phyloP scores from a whole-genome alignment of 2,888 invertebrate species.

The Drosophila helvetica region DNA sequence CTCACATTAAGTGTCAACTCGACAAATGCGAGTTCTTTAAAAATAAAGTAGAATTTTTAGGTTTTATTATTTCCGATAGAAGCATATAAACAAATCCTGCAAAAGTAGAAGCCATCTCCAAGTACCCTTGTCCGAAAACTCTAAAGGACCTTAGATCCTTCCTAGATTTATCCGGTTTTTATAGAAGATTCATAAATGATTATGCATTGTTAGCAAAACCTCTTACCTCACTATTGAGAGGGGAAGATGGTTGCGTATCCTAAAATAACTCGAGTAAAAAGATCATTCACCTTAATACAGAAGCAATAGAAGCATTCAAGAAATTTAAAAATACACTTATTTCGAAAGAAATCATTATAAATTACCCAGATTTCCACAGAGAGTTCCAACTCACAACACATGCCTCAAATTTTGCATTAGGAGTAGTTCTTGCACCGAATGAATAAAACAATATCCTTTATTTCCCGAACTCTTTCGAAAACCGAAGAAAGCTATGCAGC shows the following conservation, averaged over 20 bases:
- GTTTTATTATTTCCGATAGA: background rate
- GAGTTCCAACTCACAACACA: slow-evolving; percentile 25
- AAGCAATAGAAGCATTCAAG: slow-evolving; percentile 4
- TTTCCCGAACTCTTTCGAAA: too few relatives aligned
- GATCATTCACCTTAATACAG: background rate
- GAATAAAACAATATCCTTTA: background rate
- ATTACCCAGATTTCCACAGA: slow-evolving; percentile 10
- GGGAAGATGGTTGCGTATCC: background rate
- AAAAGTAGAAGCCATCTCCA: background rate
- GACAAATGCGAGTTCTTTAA: slow-evolving; percentile 2
- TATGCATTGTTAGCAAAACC: background rate
- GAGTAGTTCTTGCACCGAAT: slow-evolving; percentile 13
- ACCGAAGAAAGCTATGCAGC: slow-evolving; percentile 46
- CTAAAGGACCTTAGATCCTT: background rate
- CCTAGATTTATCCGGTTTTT: background rate
- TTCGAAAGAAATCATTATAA: background rate
- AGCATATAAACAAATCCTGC: background rate
- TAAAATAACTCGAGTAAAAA: background rate
- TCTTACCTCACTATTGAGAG: background rate
- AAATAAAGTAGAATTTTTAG: background rate
- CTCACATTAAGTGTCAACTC: slow-evolving; percentile 2
- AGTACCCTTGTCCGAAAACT: slow-evolving; percentile 1
- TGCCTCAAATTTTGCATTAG: slow-evolving; percentile 23
- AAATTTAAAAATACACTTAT: slow-evolving; percentile 14
- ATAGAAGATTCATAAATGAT: slow-evolving; percentile 3